Conservation (phyloP, 2,113 vertebrate species). For the Archocentrus centrarchus region DNA sequence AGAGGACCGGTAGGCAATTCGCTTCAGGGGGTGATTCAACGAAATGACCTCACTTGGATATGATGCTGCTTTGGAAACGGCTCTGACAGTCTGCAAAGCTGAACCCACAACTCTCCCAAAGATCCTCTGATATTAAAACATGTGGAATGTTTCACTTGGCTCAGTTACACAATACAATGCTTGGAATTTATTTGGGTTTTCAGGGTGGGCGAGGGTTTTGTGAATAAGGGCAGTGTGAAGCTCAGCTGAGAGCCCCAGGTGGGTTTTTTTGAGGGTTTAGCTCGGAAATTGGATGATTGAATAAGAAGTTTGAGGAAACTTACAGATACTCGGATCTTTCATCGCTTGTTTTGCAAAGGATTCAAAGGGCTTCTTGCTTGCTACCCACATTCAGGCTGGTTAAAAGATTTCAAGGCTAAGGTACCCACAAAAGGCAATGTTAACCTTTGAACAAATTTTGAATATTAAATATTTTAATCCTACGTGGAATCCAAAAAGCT, state of each 20-base stretch:
- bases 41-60: slow-evolving; percentile 60
- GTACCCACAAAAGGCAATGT: slow-evolving; percentile 18
- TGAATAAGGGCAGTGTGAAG: slow-evolving; percentile 21
- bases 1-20: slow-evolving; percentile 29
- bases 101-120: slow-evolving; percentile 39
- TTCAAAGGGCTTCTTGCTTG: slow-evolving; percentile 11
- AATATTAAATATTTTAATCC: slow-evolving; percentile 21
- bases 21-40: slow-evolving; percentile 48
- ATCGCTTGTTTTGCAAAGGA: slow-evolving; percentile 28
- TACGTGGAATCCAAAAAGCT: not conserved
- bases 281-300: slow-evolving; percentile 32
- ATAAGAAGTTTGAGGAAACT: slow-evolving; percentile 37
- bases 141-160: slow-evolving; percentile 69
- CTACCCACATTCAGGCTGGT: not conserved
- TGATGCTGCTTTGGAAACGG: slow-evolving; percentile 52
- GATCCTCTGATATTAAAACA: slow-evolving; percentile 44
- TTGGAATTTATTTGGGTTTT: slow-evolving; percentile 57
- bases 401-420: slow-evolving; percentile 2
- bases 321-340: slow-evolving; percentile 21
- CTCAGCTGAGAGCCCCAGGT: slow-evolving; percentile 21
- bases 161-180: slow-evolving; percentile 15
- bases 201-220: slow-evolving; percentile 31
- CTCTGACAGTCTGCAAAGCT: slow-evolving; percentile 28
- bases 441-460: not conserved
- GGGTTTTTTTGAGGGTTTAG: slow-evolving; percentile 41